These are phyloP conservation scores for Theretra japonica DNA, from an alignment of 2,888 invertebrate genomes.

Conservation along the genomic window DNA sequence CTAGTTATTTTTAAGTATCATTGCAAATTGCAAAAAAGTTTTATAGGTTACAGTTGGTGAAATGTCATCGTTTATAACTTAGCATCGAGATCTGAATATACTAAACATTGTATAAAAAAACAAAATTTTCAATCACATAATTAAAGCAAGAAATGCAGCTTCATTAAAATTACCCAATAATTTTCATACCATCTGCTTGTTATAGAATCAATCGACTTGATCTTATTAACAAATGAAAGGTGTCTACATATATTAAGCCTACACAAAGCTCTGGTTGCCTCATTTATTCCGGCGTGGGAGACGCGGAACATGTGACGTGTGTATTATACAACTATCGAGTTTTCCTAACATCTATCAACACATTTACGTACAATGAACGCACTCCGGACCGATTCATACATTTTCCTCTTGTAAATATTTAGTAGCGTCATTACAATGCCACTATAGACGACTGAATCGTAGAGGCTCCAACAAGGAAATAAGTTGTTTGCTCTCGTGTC, in stretches of 20 bases:
- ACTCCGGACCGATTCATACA: constrained; percentile 1
- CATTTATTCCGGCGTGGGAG: constrained; percentile 63
- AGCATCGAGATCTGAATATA: too few species aligned
- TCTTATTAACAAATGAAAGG: constrained; percentile 13
- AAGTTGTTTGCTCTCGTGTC: not conserved
- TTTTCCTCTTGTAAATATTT: constrained; percentile 25
- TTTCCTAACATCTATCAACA: constrained; percentile 16
- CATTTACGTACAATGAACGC: constrained; percentile 27
- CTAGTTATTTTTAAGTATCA: too few species aligned
- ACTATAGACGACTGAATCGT: not conserved
- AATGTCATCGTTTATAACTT: too few species aligned
- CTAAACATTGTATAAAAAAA: too few species aligned
- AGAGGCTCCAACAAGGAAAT: not conserved
- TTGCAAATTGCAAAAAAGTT: too few species aligned
- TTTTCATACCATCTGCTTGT: not conserved
- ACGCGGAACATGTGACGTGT: constrained; percentile 56
- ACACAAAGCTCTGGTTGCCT: constrained; percentile 47
- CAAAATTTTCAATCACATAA: too few species aligned
- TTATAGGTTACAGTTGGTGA: too few species aligned
- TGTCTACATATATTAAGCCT: constrained; percentile 34
- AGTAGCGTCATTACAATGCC: not conserved
- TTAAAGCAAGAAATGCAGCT: not conserved
- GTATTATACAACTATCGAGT: constrained; percentile 17
- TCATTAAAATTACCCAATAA: not conserved
- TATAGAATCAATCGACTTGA: constrained; percentile 1